phyloP scores from a whole-genome alignment of 1,140 invertebrate species.

The Lordiphosa stackelbergi region DNA sequence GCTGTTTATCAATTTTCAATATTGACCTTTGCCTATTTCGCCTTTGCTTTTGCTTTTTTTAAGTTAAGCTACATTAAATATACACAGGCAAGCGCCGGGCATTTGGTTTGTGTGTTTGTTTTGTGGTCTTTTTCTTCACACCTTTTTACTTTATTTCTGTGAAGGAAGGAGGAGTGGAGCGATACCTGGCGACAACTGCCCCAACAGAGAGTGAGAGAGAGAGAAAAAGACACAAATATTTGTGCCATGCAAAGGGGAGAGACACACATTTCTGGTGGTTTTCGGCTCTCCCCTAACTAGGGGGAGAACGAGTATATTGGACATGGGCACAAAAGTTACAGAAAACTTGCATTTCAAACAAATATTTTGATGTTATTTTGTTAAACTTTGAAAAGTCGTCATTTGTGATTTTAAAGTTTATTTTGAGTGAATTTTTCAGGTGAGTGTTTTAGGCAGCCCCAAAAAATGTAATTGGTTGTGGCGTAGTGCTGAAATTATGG shows the following conservation, averaged over 20 bases:
- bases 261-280: constrained; percentile 31
- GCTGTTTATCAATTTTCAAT: constrained; percentile 73
- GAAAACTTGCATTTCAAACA: too few species aligned
- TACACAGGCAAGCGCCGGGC: constrained; percentile 28
- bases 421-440: too few species aligned
- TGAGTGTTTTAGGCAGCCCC: too few species aligned
- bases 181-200: constrained; percentile 30
- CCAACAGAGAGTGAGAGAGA: constrained; percentile 4
- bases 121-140: constrained; percentile 51
- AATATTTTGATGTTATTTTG: not conserved
- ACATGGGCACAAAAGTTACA: not conserved
- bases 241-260: constrained; percentile 31
- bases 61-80: constrained; percentile 62
- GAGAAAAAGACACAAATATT: constrained; percentile 47
- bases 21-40: constrained; percentile 65
- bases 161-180: not conserved
- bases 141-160: constrained; percentile 26
- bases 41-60: constrained; percentile 46
- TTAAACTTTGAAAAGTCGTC: too few species aligned
- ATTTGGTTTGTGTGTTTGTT: constrained; percentile 47
- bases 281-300: not conserved
- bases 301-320: not conserved
- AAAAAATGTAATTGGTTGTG: too few species aligned
- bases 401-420: too few species aligned
- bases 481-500: too few species aligned